These are phyloP conservation scores for Botrylloides violaceus DNA, from an alignment of 23 tunicate species.

Conservation along the genomic window DNA sequence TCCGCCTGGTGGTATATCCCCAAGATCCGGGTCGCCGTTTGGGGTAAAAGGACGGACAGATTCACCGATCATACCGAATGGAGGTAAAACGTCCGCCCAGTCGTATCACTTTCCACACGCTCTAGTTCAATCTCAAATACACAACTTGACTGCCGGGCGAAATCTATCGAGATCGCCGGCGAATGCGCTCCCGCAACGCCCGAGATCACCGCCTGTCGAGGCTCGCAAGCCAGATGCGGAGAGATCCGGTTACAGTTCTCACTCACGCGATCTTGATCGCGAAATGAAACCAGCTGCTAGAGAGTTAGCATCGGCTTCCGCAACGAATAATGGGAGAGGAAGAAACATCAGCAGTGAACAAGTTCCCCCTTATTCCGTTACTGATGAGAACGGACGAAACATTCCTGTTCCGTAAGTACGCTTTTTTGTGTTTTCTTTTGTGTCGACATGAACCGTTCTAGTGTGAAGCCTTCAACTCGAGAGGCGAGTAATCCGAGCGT, in stretches of 20 bases:
- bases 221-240: conserved; percentile 18
- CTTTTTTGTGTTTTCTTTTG: neutral
- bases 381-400: conserved; percentile 13
- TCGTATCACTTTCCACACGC: neutral
- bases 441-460: neutral
- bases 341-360: conserved; percentile 19
- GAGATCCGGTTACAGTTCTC: conserved; percentile 17
- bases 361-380: neutral
- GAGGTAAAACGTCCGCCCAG: conserved; percentile 5
- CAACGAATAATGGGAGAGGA: neutral
- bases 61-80: conserved; percentile 9
- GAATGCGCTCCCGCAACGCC: neutral
- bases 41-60: conserved; percentile 17
- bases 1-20: conserved; percentile 14
- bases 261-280: conserved; percentile 23
- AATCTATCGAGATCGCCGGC: conserved; percentile 1
- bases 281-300: neutral
- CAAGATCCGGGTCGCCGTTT: conserved; percentile 12
- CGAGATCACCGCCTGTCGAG: conserved; percentile 14
- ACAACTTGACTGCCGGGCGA: neutral
- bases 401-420: conserved; percentile 15
- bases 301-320: conserved; percentile 2
- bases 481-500: no score
- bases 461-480: neutral
- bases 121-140: neutral